phyloP scores from a whole-genome alignment of 1,140 invertebrate genomes.

The Fopius arisanus region DNA sequence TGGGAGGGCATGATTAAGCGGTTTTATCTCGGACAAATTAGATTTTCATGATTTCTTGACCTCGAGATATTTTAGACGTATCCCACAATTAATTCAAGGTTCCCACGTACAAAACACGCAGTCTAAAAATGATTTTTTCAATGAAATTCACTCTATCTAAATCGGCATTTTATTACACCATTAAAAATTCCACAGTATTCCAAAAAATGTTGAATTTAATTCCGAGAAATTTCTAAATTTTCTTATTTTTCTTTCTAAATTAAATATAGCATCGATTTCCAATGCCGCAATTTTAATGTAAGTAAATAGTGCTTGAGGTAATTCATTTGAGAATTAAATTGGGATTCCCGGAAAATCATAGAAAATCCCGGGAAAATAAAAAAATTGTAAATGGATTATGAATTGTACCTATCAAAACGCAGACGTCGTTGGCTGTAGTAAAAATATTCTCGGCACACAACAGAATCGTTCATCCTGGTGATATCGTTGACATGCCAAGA shows the following conservation, averaged over 20 bases:
- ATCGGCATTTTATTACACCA: no score
- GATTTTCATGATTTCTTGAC: neutral
- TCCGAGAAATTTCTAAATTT: no score
- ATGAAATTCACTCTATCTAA: neutral
- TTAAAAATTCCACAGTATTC: no score
- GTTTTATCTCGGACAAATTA: neutral
- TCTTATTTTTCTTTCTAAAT: no score
- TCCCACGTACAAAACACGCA: neutral
- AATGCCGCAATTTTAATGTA: no score
- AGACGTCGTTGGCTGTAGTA: conserved; percentile 59
- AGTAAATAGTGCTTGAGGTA: no score
- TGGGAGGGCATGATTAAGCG: neutral
- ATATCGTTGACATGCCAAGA: conserved; percentile 25
- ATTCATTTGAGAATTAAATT: no score
- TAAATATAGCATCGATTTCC: no score
- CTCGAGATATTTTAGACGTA: neutral
- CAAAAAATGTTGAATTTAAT: no score
- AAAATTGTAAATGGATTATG: no score
- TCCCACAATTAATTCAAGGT: neutral
- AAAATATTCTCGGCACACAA: conserved; percentile 56
- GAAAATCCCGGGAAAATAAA: neutral
- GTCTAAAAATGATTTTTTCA: neutral
- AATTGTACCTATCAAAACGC: conserved; percentile 52
- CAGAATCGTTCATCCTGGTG: conserved; percentile 42
- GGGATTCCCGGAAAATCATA: neutral